Conservation (phyloP, 2,113 vertebrate genomes). For the Abramis brama region DNA sequence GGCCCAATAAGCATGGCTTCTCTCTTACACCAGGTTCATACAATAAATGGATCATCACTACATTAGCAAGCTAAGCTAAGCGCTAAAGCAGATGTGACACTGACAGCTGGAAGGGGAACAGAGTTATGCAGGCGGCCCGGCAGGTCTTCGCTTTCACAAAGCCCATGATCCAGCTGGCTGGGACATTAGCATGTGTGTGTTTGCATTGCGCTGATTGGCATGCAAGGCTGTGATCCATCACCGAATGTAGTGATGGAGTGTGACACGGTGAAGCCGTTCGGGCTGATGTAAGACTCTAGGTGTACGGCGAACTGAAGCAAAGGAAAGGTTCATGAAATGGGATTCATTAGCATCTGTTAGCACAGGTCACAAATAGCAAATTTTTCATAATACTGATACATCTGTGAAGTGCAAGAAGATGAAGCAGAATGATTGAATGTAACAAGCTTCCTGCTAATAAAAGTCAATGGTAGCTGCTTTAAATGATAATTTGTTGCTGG, state of each 20-base stretch:
- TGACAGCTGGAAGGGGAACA: conserved; percentile 66
- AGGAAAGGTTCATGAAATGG: conserved; percentile 42
- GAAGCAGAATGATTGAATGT: neutral
- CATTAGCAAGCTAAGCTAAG: conserved; percentile 69
- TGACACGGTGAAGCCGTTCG: conserved; percentile 55
- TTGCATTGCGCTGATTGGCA: conserved; percentile 62
- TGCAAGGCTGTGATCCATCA: conserved; percentile 64
- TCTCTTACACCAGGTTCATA: conserved; percentile 24
- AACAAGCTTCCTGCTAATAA: neutral
- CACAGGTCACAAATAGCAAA: conserved; percentile 23
- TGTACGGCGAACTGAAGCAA: neutral
- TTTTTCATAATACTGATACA: neutral
- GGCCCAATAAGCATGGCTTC: conserved; percentile 41
- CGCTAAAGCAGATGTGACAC: conserved; percentile 71
- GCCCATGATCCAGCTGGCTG: conserved; percentile 65
- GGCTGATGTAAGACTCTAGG: conserved; percentile 1
- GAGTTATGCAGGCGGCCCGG: conserved; percentile 58
- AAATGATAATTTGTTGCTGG: neutral
- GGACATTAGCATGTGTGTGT: conserved; percentile 68
- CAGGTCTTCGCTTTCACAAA: conserved; percentile 64
- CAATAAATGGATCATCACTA: conserved; percentile 70
- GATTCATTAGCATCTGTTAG: conserved; percentile 44
- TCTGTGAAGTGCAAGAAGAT: neutral
- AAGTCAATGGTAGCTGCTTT: neutral
- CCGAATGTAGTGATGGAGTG: conserved; percentile 64